phyloP scores from a whole-genome alignment of 2,113 vertebrate genomes.

The Oryctolagus cuniculus region DNA sequence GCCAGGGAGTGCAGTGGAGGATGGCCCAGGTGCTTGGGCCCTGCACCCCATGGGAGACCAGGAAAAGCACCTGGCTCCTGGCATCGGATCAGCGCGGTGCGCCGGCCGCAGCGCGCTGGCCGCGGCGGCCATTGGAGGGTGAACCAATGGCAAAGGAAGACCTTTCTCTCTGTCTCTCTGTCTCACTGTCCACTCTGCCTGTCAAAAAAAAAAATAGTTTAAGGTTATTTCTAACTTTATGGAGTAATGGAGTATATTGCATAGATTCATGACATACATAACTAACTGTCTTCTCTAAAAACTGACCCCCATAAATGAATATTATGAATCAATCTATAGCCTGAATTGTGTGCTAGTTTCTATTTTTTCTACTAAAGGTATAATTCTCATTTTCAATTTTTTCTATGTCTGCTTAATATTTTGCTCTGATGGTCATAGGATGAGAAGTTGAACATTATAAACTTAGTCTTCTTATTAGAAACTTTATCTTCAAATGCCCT shows the following conservation, averaged over 20 bases:
- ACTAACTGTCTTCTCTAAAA: background rate
- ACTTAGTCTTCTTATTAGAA: conserved; percentile 34
- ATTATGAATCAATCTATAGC: background rate
- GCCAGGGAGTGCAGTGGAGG: too few relatives aligned
- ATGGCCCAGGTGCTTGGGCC: too few relatives aligned
- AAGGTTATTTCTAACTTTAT: background rate
- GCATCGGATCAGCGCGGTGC: too few relatives aligned
- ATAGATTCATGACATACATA: background rate
- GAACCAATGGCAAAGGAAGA: too few relatives aligned
- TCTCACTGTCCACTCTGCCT: too few relatives aligned
- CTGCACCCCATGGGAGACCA: too few relatives aligned
- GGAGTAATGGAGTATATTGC: background rate
- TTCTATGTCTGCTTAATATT: background rate
- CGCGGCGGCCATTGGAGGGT: too few relatives aligned
- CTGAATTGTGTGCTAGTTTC: background rate
- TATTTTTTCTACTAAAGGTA: background rate
- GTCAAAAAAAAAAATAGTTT: too few relatives aligned
- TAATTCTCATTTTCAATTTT: background rate
- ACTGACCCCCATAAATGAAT: background rate
- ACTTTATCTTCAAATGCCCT: background rate
- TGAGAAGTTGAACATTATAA: conserved; percentile 55
- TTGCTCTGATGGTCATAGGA: background rate
- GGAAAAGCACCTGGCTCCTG: too few relatives aligned
- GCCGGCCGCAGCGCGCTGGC: too few relatives aligned
- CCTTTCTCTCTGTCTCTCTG: too few relatives aligned